phyloP scores from a whole-genome alignment of 2,113 vertebrate genomes.

The Corythaeola cristata region DNA sequence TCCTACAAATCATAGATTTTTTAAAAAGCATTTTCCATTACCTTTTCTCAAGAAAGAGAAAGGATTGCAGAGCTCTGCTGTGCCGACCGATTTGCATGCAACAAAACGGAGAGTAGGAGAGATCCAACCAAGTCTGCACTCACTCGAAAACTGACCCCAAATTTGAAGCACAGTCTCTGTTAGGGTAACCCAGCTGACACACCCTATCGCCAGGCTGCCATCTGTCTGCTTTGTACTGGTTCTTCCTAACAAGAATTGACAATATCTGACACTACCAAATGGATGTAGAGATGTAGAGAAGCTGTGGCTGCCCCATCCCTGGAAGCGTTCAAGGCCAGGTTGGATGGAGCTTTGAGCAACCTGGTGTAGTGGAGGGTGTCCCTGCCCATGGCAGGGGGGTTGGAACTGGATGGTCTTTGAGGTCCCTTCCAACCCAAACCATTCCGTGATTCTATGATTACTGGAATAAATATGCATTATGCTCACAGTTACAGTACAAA shows the following conservation, averaged over 20 bases:
- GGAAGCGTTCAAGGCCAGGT: no score
- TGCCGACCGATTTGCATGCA: not conserved
- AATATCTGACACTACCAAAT: not conserved
- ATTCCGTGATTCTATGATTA: not conserved
- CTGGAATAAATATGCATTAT: not conserved
- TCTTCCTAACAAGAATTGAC: not conserved
- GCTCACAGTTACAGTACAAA: not conserved
- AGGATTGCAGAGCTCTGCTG: not conserved
- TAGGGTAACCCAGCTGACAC: not conserved
- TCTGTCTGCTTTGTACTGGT: no score
- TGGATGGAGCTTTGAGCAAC: no score
- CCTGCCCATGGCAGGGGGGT: no score
- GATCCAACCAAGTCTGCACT: no score
- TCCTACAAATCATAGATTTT: not conserved
- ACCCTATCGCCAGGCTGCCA: accelerated
- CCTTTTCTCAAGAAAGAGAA: not conserved
- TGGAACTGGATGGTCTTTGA: no score
- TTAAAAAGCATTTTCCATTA: not conserved
- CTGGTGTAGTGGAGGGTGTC: no score
- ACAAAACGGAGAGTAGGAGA: accelerated
- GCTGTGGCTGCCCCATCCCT: no score
- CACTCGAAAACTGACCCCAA: not conserved
- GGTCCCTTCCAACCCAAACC: no score
- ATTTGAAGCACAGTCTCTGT: not conserved
- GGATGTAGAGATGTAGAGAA: not conserved